These are phyloP conservation scores for Temnothorax ravouxi DNA, from an alignment of 2,888 invertebrate genomes.

Conservation along the genomic window DNA sequence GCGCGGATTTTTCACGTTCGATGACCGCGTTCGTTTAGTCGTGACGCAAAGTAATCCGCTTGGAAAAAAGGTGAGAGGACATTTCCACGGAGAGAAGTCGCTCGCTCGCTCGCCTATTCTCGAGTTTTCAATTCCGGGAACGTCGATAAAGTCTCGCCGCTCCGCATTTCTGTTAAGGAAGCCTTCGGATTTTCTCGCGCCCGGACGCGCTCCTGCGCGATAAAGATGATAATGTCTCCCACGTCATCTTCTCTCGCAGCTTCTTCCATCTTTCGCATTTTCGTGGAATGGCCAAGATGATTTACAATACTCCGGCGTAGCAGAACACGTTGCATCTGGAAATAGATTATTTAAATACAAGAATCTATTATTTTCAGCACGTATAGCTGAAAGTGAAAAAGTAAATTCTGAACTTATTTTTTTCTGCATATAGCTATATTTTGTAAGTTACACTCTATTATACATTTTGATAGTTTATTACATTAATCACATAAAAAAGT, in stretches of 20 bases:
- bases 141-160: constrained; percentile 39
- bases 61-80: constrained; percentile 29
- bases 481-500: not conserved
- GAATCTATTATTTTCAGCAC: not conserved
- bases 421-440: not conserved
- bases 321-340: not conserved
- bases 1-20: constrained; percentile 20
- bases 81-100: constrained; percentile 19
- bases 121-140: constrained; percentile 43
- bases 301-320: constrained; percentile 12
- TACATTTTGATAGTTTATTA: not conserved
- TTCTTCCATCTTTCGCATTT: not conserved
- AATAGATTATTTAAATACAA: not conserved
- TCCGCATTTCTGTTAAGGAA: constrained; percentile 45
- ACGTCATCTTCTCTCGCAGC: constrained; percentile 1
- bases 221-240: constrained; percentile 31
- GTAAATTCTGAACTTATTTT: not conserved
- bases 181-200: constrained; percentile 39
- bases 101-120: constrained; percentile 10
- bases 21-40: constrained; percentile 17
- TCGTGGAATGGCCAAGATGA: constrained; percentile 11
- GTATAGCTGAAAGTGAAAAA: not conserved
- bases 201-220: constrained; percentile 3
- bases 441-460: not conserved
- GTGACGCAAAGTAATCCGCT: constrained; percentile 33